Conservation (phyloP, 2,113 vertebrate genomes). For the Cervus canadensis region DNA sequence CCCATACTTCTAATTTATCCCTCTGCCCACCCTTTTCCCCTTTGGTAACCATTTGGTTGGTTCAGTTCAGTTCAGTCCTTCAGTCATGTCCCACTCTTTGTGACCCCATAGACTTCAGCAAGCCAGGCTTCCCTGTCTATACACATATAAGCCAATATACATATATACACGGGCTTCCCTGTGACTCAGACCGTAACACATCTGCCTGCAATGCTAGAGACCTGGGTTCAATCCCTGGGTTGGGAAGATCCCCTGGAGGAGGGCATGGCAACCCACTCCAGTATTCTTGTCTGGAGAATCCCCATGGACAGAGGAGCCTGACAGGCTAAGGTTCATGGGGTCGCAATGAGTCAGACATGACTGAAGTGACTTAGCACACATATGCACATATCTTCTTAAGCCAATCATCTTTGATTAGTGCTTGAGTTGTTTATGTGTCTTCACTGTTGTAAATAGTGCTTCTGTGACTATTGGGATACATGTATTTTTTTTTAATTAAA, state of each 20-base stretch:
- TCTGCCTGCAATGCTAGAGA: fast-evolving
- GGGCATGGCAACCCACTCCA: neutral
- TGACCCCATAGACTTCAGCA: neutral
- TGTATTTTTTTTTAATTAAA: neutral
- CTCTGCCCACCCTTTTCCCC: neutral
- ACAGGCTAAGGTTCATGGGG: neutral
- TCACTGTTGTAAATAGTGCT: neutral
- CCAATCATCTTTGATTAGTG: neutral
- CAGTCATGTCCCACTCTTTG: neutral
- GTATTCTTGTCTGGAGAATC: neutral
- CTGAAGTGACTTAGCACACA: neutral
- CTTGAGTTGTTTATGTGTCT: neutral
- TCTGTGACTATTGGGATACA: neutral
- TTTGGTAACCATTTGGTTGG: neutral
- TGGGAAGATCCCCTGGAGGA: neutral
- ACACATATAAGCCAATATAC: neutral
- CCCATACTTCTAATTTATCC: neutral
- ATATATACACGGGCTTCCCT: fast-evolving
- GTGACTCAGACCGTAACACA: neutral
- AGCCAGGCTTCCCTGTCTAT: neutral
- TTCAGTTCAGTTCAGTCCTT: neutral
- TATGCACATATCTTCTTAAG: neutral
- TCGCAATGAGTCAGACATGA: fast-evolving
- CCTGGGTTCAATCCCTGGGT: neutral
- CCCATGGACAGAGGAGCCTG: neutral